Evolutionary conservation across 2,113 vertebrate genomes (phyloP).

Genomic region (Tonatia bakeri): DNA sequence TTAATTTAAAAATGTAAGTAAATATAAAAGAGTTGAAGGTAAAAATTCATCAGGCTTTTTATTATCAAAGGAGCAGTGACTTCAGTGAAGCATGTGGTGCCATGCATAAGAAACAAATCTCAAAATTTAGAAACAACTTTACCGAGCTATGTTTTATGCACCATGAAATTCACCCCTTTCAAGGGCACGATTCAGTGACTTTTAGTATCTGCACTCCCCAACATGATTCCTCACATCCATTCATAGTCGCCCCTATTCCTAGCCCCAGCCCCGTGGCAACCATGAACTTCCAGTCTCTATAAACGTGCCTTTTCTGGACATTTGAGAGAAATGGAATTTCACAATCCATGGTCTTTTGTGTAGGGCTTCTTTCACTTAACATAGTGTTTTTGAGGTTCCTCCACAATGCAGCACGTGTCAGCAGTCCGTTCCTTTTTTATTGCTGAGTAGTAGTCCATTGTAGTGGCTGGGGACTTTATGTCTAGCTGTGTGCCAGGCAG

Average conservation of each 20-base stretch:
- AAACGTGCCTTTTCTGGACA: not conserved
- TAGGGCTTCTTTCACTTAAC: not conserved
- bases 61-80: constrained; percentile 66
- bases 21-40: constrained; percentile 59
- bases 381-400: not conserved
- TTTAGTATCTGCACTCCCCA: constrained; percentile 41
- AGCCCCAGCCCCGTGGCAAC: not conserved
- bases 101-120: constrained; percentile 40
- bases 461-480: not conserved
- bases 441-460: not conserved
- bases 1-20: constrained; percentile 67
- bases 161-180: constrained; percentile 44
- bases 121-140: constrained; percentile 52
- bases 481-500: not conserved
- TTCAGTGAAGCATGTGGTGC: constrained; percentile 50
- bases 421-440: not conserved
- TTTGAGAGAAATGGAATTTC: not conserved
- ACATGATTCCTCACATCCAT: not conserved
- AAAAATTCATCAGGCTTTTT: constrained; percentile 70
- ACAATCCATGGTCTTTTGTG: not conserved
- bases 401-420: not conserved
- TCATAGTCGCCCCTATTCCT: not conserved
- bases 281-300: not conserved
- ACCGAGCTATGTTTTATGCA: constrained; percentile 50
- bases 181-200: constrained; percentile 4